These are phyloP conservation scores for Brienomyrus longianalis DNA, from an alignment of 2,113 vertebrate species.

Conservation along the genomic window DNA sequence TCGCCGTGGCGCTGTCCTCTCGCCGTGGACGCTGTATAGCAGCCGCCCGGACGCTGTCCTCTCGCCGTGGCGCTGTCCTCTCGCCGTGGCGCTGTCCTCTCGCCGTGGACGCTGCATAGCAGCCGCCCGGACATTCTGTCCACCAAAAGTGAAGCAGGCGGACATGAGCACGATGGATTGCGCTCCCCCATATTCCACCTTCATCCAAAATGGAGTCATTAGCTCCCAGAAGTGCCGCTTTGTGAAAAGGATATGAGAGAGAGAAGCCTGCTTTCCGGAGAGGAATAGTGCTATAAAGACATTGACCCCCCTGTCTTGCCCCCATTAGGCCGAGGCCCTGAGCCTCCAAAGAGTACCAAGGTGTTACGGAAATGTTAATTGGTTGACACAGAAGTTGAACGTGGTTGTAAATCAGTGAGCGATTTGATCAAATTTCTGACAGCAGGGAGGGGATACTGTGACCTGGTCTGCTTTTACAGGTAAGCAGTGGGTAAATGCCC, in stretches of 20 bases:
- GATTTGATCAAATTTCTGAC: constrained; percentile 33
- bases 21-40: too few species aligned
- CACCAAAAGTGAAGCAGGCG: not conserved
- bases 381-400: constrained; percentile 42
- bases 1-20: too few species aligned
- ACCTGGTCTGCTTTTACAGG: constrained; percentile 26
- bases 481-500: constrained; percentile 16
- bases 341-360: constrained; percentile 31
- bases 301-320: constrained; percentile 40
- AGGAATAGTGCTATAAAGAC: constrained; percentile 44
- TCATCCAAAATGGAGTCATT: not conserved
- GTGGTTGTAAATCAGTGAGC: constrained; percentile 23
- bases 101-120: not conserved
- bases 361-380: constrained; percentile 44
- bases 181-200: not conserved
- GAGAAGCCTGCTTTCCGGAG: constrained; percentile 33
- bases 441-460: constrained; percentile 18
- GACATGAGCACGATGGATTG: not conserved
- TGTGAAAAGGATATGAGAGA: constrained; percentile 31
- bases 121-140: not conserved
- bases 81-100: too few species aligned
- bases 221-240: constrained; percentile 24
- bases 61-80: too few species aligned
- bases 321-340: constrained; percentile 33
- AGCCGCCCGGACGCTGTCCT: not conserved